Base-by-base conservation (phyloP, 2,888 invertebrate species). In the Sphaerophoria taeniata region DNA sequence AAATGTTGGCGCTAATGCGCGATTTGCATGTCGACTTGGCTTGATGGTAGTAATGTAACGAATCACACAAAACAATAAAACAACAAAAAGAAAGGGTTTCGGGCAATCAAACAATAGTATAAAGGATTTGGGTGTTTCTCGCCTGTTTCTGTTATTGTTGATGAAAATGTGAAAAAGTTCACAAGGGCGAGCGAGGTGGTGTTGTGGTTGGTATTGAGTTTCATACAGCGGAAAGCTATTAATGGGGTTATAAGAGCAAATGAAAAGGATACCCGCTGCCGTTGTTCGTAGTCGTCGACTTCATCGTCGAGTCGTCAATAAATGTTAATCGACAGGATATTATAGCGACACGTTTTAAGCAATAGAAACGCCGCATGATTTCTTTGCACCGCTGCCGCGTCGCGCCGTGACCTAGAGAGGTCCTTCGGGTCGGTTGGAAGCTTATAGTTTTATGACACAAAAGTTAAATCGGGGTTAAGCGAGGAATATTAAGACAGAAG, bases 1-100 rank as follows among this genome's bases (percentile, higher is more conserved):
- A 75, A 82, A 87, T 80, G 77, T 80, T 71, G 77, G 75, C 86
- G 76, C 87, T 87, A 87, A 87, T 88, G 88, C 79, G 87, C 86
- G 87, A 83, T 87, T 88, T 87, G 87, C 87, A 87, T 88, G 87
- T 88, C 78, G 55, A 72, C 71, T 43, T 72, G 39, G 9, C 47
- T 5, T 45, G 43, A 79, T 61, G 58, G 74, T 55, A 79, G 81
- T 81, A 69, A 73, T 75, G 55, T 81, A 69, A 73, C 74, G 60
- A 69, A 82, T 83, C 80, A 77, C 85, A 87, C 76, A 87, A 67
- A 77, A 87, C 49, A 87, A 69, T 47, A 67, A 87, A 69, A 67
- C 39, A 45, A 70, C 24, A 60, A 39, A 58, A 58, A 58, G 16
- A 71, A 36, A 51, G 75, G 75, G 67, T 80, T 61, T 67, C 53